phyloP scores from a whole-genome alignment of 1,140 invertebrate species.

The Lasioglossum albipes region DNA sequence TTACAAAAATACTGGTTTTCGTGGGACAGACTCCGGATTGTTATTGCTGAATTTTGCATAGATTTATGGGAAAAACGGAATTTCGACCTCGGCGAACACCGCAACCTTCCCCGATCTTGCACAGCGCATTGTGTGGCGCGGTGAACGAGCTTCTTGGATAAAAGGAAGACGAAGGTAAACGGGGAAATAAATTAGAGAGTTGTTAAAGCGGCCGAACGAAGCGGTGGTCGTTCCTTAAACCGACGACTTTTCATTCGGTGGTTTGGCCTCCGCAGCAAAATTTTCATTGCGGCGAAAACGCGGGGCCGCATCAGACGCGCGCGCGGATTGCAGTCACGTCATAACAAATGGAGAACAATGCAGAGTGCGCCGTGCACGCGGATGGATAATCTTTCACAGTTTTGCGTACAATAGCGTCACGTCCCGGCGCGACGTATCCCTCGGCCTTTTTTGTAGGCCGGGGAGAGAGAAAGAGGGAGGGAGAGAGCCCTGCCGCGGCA shows the following conservation, averaged over 20 bases:
- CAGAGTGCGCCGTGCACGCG: conserved; percentile 43
- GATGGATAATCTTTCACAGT: conserved; percentile 70
- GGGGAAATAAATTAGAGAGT: conserved; percentile 17
- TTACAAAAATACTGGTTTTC: too few species aligned
- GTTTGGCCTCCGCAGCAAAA: neutral
- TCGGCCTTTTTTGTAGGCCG: conserved; percentile 30
- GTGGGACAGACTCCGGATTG: too few species aligned
- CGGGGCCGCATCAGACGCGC: neutral
- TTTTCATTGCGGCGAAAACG: conserved; percentile 10
- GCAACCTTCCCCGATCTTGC: too few species aligned
- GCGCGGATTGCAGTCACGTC: conserved; percentile 36
- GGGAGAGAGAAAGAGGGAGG: neutral
- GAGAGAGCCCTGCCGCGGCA: neutral
- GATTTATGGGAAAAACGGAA: too few species aligned
- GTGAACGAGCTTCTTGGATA: neutral
- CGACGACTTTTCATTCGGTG: conserved; percentile 18
- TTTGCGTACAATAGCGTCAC: conserved; percentile 66
- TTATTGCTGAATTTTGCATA: too few species aligned
- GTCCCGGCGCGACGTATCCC: conserved; percentile 48
- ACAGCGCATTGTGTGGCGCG: too few species aligned
- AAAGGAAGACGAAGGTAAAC: neutral
- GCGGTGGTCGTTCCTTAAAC: conserved; percentile 4
- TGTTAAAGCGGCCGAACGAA: conserved; percentile 10
- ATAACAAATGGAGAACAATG: conserved; percentile 67
- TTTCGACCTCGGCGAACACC: too few species aligned